Conservation (phyloP, 2,888 invertebrate species). For the Tipula vernalis region DNA sequence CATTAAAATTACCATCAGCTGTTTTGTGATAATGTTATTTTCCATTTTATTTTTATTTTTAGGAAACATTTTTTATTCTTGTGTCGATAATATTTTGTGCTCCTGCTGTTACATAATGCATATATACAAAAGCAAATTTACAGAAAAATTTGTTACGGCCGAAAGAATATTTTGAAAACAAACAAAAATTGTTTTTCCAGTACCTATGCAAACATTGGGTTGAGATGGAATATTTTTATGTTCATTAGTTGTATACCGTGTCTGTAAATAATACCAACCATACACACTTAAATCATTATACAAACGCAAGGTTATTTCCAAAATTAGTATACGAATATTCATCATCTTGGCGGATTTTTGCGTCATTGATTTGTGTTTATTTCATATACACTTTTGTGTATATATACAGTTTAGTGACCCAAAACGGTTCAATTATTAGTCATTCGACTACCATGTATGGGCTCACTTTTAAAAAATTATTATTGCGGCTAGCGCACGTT, state of each 20-base stretch:
- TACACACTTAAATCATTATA: not conserved
- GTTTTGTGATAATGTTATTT: not conserved
- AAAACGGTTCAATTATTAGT: not conserved
- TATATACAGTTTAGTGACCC: not conserved
- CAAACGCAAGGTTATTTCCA: not conserved
- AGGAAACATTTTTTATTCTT: not conserved
- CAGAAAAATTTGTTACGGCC: not conserved
- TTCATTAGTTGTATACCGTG: not conserved
- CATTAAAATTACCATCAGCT: not conserved
- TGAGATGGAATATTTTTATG: not conserved
- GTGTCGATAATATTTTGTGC: no score
- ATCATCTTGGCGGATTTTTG: not conserved
- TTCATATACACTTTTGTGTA: not conserved
- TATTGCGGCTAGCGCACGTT: not conserved
- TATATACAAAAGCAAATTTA: not conserved
- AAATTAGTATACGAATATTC: not conserved
- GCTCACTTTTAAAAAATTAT: not conserved
- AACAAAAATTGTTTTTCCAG: no score
- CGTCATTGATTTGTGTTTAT: not conserved
- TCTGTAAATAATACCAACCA: not conserved
- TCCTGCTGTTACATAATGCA: not conserved
- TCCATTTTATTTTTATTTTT: not conserved
- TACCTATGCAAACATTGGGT: not conserved
- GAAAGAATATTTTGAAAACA: not conserved
- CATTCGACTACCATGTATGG: not conserved